Conservation (phyloP, 2,888 invertebrate genomes). For the Neocrepidodera transversa region DNA sequence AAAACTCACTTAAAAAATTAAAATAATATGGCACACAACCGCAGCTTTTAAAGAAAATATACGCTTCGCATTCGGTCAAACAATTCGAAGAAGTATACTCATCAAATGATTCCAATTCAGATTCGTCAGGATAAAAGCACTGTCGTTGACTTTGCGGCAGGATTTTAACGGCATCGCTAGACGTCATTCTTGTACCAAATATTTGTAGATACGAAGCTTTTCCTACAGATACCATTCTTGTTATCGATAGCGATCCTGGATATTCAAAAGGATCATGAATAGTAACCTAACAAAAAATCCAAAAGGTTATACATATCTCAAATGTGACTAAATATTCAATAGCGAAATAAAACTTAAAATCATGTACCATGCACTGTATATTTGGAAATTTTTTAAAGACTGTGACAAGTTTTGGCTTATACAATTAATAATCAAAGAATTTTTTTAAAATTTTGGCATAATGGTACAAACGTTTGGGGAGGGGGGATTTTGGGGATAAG, state of each 20-base stretch:
- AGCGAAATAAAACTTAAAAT: too few species aligned
- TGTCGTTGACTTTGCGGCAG: conserved; percentile 48
- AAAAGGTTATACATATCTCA: too few species aligned
- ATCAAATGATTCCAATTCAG: conserved; percentile 44
- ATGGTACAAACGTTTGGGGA: too few species aligned
- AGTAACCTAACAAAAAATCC: conserved; percentile 44
- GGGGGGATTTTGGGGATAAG: too few species aligned
- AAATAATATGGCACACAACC: conserved; percentile 54
- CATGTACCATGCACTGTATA: too few species aligned
- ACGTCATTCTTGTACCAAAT: conserved; percentile 43
- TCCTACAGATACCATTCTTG: conserved; percentile 42
- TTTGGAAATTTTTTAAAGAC: too few species aligned
- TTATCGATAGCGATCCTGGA: conserved; percentile 43
- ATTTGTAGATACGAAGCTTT: conserved; percentile 43
- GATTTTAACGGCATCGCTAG: conserved; percentile 43
- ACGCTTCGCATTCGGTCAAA: conserved; percentile 48
- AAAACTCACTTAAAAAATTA: conserved; percentile 42
- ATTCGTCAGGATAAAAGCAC: conserved; percentile 47
- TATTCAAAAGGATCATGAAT: conserved; percentile 50
- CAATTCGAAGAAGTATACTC: conserved; percentile 54
- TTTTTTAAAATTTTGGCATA: too few species aligned
- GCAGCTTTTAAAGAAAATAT: conserved; percentile 44
- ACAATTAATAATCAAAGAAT: too few species aligned
- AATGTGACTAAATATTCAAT: too few species aligned
- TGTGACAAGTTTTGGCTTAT: too few species aligned